Base-by-base conservation (phyloP, 2,888 invertebrate genomes). In the Amblyjoppa fuscipennis region DNA sequence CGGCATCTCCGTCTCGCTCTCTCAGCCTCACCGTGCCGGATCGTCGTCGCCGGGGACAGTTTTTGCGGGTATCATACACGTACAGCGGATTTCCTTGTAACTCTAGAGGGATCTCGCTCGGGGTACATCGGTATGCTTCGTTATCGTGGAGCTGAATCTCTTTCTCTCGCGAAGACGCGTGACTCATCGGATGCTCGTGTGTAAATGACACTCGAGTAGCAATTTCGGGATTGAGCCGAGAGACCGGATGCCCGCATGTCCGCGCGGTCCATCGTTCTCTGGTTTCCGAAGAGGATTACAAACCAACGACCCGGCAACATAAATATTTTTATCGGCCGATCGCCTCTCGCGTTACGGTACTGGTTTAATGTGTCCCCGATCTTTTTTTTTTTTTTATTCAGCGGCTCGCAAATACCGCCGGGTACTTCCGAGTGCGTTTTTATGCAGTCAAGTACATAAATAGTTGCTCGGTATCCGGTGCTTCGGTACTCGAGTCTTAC, bases 211-310 rank as follows among this genome's bases (percentile, higher is more conserved):
- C 51, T 76, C 76, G 76, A 69, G 81, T 71, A 64, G 51, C 76
- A 45, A 70, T 83, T 83, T 79, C 38, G 51, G 78, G 41, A 68
- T 79, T 69, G 74, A 51, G 20, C 11, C 59, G 71, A 75, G 69
- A 51, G 56, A 59, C 78, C 78, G 83, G 79, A 79, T 78, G 53
- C 83, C 83, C 83, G 83, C 79, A 83, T 79, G 61, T 83, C 83
- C 83, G 79, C 74, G 49, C 70, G 83, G 45, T 64, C 69, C 70
- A 70, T 74, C 53, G 68, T 49, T 83, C 83, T 79, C 79, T 20
- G 25, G 74, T 83, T 83, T 79, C 79, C 34, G 28, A 69, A 51
- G 68, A n/a, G 7, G 53, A 34, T 31, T 5, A 28, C 25, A 59
- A 78, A 78, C 28, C 66, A 49, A 51, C 20, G 28, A 31, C 41